Base-by-base conservation (phyloP, 92 coral and sea anemone species). In the Porites cylindrica region DNA sequence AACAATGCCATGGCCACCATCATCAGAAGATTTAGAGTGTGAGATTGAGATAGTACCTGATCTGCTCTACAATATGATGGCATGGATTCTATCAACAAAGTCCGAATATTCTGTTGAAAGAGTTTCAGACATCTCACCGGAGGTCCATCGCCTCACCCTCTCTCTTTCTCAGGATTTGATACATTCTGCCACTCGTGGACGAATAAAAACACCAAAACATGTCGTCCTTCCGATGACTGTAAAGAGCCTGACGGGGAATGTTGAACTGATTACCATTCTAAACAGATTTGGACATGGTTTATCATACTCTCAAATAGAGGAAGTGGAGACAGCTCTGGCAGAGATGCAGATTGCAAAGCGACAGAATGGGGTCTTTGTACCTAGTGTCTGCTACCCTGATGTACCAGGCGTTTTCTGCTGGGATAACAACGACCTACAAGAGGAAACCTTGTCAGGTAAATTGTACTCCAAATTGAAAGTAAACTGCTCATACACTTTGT, bases 371-470 rank as follows among this genome's bases (percentile, higher is more conserved):
- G 79, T 82, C 59, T 38, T 92, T 51, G 20, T 82, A 51, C 95
- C 95, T n/a, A 77, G 74, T 53, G 65, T 75, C 29, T 85, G 92
- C 81, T 85, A 75, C 60, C 75, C 85, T 38, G 83, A 77, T 9
- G 71, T 89, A 65, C 77, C 90, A 53, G 93, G 91, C 7, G 89
- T 87, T 61, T 79, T 89, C 72, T 90, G 92, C 60, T 92, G 91
- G 93, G 95, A 92, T 61, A 92, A 89, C 89, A 92, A 85, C 32
- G 95, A 89, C 70, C 66, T 92, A 8, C 62, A 79, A 10, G 95
- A 92, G 77, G 95, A 92, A 85, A 92, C 91, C 26, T 61, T 92
- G 21, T 89, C 93, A 83, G 92, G 85, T 83, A 75, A 14, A 9
- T 13, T 9, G 13, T 9, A 54, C 0, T 9, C 13, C 60, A 54